Base-by-base conservation (phyloP, 1,140 invertebrate genomes). In the Drosophila arawakana region DNA sequence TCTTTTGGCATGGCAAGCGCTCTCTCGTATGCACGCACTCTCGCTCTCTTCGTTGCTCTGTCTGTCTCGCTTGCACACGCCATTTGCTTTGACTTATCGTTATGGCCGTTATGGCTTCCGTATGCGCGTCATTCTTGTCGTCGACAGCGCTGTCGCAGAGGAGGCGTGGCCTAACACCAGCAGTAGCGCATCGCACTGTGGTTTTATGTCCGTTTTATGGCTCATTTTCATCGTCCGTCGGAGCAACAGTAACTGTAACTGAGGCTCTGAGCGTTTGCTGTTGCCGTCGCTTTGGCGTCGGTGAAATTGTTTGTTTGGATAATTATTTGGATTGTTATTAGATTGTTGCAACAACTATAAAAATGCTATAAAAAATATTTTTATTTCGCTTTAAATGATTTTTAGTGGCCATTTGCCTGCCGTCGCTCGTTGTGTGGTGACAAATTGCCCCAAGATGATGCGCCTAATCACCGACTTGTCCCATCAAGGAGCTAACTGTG, bases 281-380 rank as follows among this genome's bases (percentile, higher is more conserved):
- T 76, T 82, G 80, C 78, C 78, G 81, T 84, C 75, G 86, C 80
- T 85, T 88, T 74, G 80, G 78, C 82, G 74, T 77, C 80, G 74
- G 62, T 76, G 70, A 78, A 86, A 86, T 90, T 86, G 76, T 83
- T 86, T 90, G 78, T 89, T 90, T 88, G 78, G 77, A 91, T 91
- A 90, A 91, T 91, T 91, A 91, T 91, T 89, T 78, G 66, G 85
- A 91, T 91, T 90, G 82, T 91, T 90, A 91, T 91, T 90, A 91
- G 86, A 91, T 90, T 91, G 90, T 90, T 91, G 86, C 80, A 91
- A 80, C 85, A 91, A 88, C 90, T 91, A 91, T 89, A 86, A 90
- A 91, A 90, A 85, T 77, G 79, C 73, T 86, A 91, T 89, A 89
- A 89, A 86, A 85, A 86, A 89, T 89, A 91, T 91, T 89, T 89